Percentiles rank a stretch among this genome's conserved stretches.
These are phyloP conservation scores for Caenorhabditis sp. DNA, from an alignment of 2,888 invertebrate genomes.

Conservation along the genomic window DNA sequence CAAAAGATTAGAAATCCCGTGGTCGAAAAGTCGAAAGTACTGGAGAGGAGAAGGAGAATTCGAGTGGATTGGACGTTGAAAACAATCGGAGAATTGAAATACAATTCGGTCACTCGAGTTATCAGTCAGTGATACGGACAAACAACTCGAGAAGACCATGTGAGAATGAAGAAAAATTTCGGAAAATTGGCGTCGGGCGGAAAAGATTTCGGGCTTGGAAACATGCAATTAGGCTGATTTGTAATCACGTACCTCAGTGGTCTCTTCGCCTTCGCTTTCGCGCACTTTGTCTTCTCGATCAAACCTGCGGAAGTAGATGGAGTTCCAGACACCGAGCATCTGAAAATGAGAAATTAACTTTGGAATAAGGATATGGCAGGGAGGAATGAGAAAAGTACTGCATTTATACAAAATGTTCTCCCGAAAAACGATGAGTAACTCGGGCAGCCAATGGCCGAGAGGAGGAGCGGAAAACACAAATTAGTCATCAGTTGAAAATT, in stretches of 20 bases:
- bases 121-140: too few relatives aligned
- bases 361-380: not conserved
- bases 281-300: conserved; percentile 19
- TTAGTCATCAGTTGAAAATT: conserved; percentile 10
- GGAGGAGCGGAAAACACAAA: not conserved
- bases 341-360: not conserved
- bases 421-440: not conserved
- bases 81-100: not conserved
- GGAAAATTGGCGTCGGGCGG: not conserved
- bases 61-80: not conserved
- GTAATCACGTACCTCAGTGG: conserved; percentile 29
- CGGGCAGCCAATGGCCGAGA: not conserved
- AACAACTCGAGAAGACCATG: too few relatives aligned
- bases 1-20: conserved; percentile 1
- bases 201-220: not conserved
- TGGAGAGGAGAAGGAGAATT: not conserved
- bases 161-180: not conserved
- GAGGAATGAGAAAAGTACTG: not conserved
- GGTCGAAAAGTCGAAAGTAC: not conserved
- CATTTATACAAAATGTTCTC: not conserved
- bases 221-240: conserved; percentile 9
- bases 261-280: conserved; percentile 6
- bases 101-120: too few relatives aligned
- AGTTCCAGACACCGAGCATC: conserved; percentile 53
- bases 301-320: conserved; percentile 49